Evolutionary conservation across 2,797 vertebrate species (phyloP), one percentile per base, ranked within the genome.

Genomic region (Microhierax caerulescens): DNA sequence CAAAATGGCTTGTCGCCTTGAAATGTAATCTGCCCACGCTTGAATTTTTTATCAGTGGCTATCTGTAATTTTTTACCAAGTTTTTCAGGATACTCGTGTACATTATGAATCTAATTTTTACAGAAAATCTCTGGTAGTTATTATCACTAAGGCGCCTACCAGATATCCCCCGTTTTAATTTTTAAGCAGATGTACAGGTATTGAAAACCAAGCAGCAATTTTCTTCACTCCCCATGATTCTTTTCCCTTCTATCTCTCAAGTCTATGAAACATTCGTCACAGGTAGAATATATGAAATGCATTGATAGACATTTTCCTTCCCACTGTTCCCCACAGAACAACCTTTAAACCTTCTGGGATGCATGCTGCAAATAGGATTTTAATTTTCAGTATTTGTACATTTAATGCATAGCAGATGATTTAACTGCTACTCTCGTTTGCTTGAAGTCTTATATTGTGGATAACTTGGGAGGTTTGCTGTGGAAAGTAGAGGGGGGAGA

Each of bases 1-100:
- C 93, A 95, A 95, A 95, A 92, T 91, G 95, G 92, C 90, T 94
- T 64, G 73, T 93, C 77, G 80, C 91, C 85, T 96, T 91, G 81
- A 77, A 94, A 70, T 59, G 83, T 93, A 67, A 86, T 91, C 95
- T 95, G 92, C 96, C 91, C 94, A 97, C 79, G 37, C 95, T 91
- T 30, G 1, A 39, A 70, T 93, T 88, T 67, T 90, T 7, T 70
- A 92, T 36, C 84, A 74, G 82, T 85, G 96, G 96, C 95, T 96
- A 96, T 79, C 67, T 54, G 88, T 67, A 93, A 81, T 80, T 78
- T 96, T 88, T 78, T 34, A 81, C 39, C 60, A 54, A 25, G 4
- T 39, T 93, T 92, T 47, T 53, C 0, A 1, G 67, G 39, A 74
- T 68, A 18, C n/a, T 83, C 73, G n/a, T 86, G 47, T 67, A 69